phyloP scores from a whole-genome alignment of 2,797 vertebrate genomes.

The Monodelphis domestica region DNA sequence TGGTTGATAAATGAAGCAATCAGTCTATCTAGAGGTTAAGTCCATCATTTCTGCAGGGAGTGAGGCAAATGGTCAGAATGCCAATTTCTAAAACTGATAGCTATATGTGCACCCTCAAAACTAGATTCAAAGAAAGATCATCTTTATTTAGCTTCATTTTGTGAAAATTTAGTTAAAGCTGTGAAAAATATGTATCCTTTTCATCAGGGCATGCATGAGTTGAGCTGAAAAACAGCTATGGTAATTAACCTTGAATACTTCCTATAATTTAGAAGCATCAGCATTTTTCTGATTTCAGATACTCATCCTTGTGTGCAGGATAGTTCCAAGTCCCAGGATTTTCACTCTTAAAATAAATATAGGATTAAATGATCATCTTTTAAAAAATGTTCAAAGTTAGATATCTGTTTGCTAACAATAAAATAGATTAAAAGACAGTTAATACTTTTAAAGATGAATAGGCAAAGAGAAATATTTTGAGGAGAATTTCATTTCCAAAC shows the following conservation, averaged over 20 bases:
- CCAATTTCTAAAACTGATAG: slow-evolving; percentile 12
- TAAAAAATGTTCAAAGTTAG: slow-evolving; percentile 1
- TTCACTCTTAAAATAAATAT: slow-evolving; percentile 42
- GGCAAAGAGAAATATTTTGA: not conserved
- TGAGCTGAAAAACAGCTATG: slow-evolving; percentile 1
- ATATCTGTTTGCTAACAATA: slow-evolving; percentile 3
- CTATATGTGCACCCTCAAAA: not conserved
- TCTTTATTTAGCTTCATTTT: slow-evolving; percentile 22
- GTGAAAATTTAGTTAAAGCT: slow-evolving; percentile 30
- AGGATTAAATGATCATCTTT: slow-evolving; percentile 5
- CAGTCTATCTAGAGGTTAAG: not conserved
- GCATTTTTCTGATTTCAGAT: slow-evolving; percentile 5
- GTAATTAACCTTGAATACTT: slow-evolving; percentile 23
- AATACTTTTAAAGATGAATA: slow-evolving; percentile 26
- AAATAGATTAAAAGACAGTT: slow-evolving; percentile 13
- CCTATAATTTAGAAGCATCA: not conserved
- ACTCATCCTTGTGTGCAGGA: not conserved
- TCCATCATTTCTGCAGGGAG: slow-evolving; percentile 28
- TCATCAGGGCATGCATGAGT: not conserved
- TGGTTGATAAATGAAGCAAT: slow-evolving; percentile 11
- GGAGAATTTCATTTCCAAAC: slow-evolving; percentile 21
- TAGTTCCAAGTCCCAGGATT: slow-evolving; percentile 13
- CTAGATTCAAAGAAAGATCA: not conserved
- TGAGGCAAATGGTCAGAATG: not conserved
- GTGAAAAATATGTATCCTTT: slow-evolving; percentile 42